These are phyloP conservation scores for Tetranychus cinnabarinus DNA, from an alignment of 1,140 invertebrate genomes.

Conservation along the genomic window DNA sequence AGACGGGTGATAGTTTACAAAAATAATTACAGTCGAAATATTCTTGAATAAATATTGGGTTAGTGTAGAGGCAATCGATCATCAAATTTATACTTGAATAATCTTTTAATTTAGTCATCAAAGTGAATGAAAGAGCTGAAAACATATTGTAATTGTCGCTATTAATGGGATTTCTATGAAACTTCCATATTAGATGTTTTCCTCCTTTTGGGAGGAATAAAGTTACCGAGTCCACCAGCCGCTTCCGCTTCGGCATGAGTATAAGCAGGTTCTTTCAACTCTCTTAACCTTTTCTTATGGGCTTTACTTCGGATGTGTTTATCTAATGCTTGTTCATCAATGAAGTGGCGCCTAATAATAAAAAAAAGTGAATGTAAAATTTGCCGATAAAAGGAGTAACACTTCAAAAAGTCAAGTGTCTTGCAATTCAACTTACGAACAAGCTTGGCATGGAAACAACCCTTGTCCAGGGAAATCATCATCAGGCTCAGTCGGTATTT, in stretches of 20 bases:
- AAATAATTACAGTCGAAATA: too few species aligned
- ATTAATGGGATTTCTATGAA: too few species aligned
- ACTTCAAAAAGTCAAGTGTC: background rate
- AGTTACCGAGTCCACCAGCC: slow-evolving; percentile 4
- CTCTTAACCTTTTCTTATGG: slow-evolving; percentile 6
- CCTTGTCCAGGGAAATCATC: slow-evolving; percentile 5
- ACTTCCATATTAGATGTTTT: too few species aligned
- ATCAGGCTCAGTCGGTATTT: background rate
- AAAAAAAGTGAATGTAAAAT: background rate
- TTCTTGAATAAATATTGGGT: too few species aligned
- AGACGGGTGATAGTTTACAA: too few species aligned
- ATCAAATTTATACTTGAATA: too few species aligned
- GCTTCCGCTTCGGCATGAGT: slow-evolving; percentile 7
- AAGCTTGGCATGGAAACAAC: slow-evolving; percentile 1
- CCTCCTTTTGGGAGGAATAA: too few species aligned
- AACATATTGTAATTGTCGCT: too few species aligned
- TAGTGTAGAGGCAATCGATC: too few species aligned
- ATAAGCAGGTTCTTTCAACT: slow-evolving; percentile 1
- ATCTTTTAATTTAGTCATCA: too few species aligned
- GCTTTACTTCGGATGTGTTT: slow-evolving; percentile 5
- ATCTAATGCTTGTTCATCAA: slow-evolving; percentile 1
- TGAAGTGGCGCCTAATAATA: slow-evolving; percentile 4
- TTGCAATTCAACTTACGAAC: slow-evolving; percentile 1
- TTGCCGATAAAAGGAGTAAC: background rate
- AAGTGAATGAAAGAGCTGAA: too few species aligned